Percentiles rank a stretch among this genome's conserved stretches.
phyloP scores from a whole-genome alignment of 2,888 invertebrate species.

The Drosophila robusta region DNA sequence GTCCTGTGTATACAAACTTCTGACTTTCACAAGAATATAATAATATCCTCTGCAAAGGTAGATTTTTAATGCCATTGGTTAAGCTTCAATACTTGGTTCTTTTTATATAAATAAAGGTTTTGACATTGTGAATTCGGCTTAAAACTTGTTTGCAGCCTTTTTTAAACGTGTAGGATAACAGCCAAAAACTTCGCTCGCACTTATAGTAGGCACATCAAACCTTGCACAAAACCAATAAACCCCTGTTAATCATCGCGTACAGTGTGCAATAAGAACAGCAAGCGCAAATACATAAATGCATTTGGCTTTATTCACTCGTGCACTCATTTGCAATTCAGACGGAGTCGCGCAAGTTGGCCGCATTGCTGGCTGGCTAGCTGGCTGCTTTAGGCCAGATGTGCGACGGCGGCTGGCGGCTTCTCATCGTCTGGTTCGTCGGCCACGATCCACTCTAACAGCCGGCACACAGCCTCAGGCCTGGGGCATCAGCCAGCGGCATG shows the following conservation, averaged over 20 bases:
- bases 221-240: not conserved
- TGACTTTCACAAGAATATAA: no score
- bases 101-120: no score
- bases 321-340: conserved; percentile 71
- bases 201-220: no score
- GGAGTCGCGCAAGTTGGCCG: conserved; percentile 68
- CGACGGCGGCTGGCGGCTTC: conserved; percentile 47
- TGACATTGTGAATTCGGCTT: no score
- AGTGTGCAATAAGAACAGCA: conserved; percentile 12
- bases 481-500: conserved; percentile 15
- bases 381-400: conserved; percentile 65
- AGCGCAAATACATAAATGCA: conserved; percentile 39
- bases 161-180: no score
- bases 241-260: not conserved
- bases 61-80: no score
- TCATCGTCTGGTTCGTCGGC: conserved; percentile 72
- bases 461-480: conserved; percentile 11
- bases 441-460: conserved; percentile 47
- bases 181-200: no score
- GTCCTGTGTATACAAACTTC: no score
- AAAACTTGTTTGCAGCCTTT: no score
- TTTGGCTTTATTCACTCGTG: conserved; percentile 56
- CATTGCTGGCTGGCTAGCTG: conserved; percentile 44
- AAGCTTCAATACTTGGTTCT: no score
- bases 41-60: no score